Evolutionary conservation across 1,140 invertebrate species (phyloP).

Genomic region (Ooceraea biroi): DNA sequence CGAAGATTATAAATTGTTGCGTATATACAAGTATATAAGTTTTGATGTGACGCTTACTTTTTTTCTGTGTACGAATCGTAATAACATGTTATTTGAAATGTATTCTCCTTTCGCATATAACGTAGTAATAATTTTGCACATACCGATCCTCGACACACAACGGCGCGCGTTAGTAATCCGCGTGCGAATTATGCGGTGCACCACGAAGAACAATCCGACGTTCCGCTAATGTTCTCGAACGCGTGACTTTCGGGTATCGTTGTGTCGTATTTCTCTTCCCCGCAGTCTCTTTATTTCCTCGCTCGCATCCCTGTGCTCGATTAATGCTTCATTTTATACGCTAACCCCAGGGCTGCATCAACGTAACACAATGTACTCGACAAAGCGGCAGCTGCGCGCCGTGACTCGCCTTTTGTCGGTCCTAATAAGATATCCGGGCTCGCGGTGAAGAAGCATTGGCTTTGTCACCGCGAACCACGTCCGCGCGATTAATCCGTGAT

Average conservation of each 20-base stretch:
- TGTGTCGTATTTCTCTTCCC: neutral
- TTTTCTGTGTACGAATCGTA: no score
- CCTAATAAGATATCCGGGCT: slow-evolving; percentile 2
- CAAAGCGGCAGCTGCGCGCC: slow-evolving; percentile 1
- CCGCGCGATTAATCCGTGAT: slow-evolving; percentile 4
- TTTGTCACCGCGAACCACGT: neutral
- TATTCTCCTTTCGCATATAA: neutral
- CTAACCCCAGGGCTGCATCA: slow-evolving; percentile 2
- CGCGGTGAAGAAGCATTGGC: neutral
- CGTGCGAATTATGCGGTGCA: neutral
- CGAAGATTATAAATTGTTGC: no score
- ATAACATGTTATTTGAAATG: neutral
- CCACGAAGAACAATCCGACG: neutral
- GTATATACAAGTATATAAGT: no score
- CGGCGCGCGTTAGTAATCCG: neutral
- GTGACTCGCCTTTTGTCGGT: slow-evolving; percentile 43
- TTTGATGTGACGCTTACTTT: no score
- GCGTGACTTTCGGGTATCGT: neutral
- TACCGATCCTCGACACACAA: neutral
- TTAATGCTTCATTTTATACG: slow-evolving; percentile 48
- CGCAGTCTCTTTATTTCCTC: slow-evolving; percentile 19
- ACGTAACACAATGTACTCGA: slow-evolving; percentile 33
- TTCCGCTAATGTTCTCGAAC: neutral
- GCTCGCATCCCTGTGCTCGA: neutral
- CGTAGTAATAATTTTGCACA: neutral